Conservation (phyloP, 2,888 invertebrate species). For the Deroplatys truncata region DNA sequence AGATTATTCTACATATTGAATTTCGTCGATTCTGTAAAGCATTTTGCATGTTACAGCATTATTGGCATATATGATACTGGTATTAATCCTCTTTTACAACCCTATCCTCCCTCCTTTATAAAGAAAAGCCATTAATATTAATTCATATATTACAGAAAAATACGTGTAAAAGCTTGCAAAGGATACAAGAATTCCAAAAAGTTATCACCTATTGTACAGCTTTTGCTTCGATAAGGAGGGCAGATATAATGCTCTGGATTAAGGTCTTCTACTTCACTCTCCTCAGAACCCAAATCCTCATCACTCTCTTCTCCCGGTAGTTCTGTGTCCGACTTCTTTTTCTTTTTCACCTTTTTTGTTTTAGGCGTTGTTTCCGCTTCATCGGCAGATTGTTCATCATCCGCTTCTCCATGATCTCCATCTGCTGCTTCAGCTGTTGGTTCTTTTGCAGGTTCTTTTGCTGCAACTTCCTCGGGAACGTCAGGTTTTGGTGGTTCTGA, state of each 20-base stretch:
- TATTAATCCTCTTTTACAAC: too few relatives aligned
- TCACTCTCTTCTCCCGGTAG: conserved; percentile 33
- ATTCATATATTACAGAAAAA: too few relatives aligned
- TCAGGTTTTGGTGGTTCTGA: too few relatives aligned
- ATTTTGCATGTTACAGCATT: too few relatives aligned
- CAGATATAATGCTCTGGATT: conserved; percentile 50
- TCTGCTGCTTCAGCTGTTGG: not conserved
- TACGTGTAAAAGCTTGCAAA: conserved; percentile 39
- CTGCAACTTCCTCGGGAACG: not conserved
- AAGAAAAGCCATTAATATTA: too few relatives aligned
- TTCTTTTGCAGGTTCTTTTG: not conserved
- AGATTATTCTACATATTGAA: too few relatives aligned
- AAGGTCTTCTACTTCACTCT: conserved; percentile 21
- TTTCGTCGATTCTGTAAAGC: too few relatives aligned
- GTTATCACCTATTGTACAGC: conserved; percentile 54
- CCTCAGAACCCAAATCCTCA: conserved; percentile 24
- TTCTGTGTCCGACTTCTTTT: conserved; percentile 35
- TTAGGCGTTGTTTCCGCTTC: conserved; percentile 12
- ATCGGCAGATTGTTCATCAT: not conserved
- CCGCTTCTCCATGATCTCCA: not conserved
- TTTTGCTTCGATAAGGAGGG: conserved; percentile 50
- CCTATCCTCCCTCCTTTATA: too few relatives aligned
- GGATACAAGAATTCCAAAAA: conserved; percentile 67
- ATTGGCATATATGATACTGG: too few relatives aligned
- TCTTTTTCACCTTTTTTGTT: not conserved